phyloP scores from a whole-genome alignment of 2,113 vertebrate genomes.

The Nerophis ophidion region DNA sequence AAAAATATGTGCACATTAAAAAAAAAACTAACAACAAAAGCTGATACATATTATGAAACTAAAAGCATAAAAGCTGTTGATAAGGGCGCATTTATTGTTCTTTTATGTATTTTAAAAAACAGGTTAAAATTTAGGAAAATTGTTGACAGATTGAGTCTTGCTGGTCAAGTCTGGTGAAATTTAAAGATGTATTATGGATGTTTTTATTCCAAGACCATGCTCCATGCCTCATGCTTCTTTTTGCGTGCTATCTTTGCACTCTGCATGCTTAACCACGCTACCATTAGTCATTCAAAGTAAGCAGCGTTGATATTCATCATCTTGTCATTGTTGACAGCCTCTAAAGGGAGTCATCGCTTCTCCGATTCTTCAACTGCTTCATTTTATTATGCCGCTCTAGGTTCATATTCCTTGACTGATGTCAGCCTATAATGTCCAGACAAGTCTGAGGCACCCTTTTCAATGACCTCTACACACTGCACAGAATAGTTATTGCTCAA shows the following conservation, averaged over 20 bases:
- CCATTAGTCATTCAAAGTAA: not conserved
- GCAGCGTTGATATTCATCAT: constrained; percentile 1
- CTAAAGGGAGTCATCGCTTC: not conserved
- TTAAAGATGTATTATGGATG: not conserved
- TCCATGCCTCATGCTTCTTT: not conserved
- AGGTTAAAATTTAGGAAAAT: not conserved
- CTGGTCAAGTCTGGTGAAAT: not conserved
- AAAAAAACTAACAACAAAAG: too few relatives aligned
- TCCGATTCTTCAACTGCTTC: not conserved
- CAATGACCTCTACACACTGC: not conserved
- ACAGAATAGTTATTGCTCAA: constrained; percentile 4
- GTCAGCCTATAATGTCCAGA: constrained; percentile 15
- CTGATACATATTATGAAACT: too few relatives aligned
- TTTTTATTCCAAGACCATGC: not conserved
- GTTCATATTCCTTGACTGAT: constrained; percentile 17
- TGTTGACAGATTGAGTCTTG: not conserved
- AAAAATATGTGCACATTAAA: too few relatives aligned
- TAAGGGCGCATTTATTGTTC: too few relatives aligned
- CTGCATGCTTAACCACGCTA: not conserved
- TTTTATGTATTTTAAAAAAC: too few relatives aligned
- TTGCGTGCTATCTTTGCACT: not conserved
- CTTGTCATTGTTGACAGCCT: not conserved
- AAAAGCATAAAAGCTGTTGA: too few relatives aligned
- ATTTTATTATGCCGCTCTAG: constrained; percentile 12
- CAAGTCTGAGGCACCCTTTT: constrained; percentile 17